Conservation (phyloP, 1,140 invertebrate species). For the Sweltsa coloradensis region DNA sequence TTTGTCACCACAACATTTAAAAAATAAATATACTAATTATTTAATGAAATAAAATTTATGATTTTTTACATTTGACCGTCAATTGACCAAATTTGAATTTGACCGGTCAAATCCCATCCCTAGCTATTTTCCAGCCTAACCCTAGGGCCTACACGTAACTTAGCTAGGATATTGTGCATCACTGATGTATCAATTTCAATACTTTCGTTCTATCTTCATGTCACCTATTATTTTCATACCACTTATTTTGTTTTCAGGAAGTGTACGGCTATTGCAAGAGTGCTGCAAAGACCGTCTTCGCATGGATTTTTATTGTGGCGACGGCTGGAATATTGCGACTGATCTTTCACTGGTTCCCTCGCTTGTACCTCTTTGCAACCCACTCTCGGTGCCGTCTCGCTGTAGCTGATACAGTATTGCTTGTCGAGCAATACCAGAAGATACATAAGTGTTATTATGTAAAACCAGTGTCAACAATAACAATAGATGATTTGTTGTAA, state of each 20-base stretch:
- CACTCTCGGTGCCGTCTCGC: conserved; percentile 40
- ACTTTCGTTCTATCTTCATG: no score
- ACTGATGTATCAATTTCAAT: no score
- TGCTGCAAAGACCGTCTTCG: conserved; percentile 30
- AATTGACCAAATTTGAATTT: no score
- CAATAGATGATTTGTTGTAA: conserved; percentile 30
- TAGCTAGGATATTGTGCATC: no score
- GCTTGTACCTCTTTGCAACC: conserved; percentile 44
- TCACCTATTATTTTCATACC: no score
- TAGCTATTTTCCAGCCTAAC: no score
- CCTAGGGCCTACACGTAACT: no score
- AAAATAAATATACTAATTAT: no score
- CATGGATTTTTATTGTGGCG: conserved; percentile 44
- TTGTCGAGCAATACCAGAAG: conserved; percentile 41
- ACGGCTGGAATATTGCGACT: conserved; percentile 46
- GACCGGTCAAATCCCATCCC: no score
- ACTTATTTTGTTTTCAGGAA: conserved; percentile 29
- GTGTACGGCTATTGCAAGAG: conserved; percentile 42
- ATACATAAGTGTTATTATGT: conserved; percentile 40
- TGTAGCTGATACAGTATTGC: conserved; percentile 43
- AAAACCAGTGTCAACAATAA: conserved; percentile 31
- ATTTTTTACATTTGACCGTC: no score
- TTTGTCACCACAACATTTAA: no score
- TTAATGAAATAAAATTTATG: no score
- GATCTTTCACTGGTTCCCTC: conserved; percentile 54